These are phyloP conservation scores for Battus philenor DNA, from an alignment of 1,140 invertebrate genomes.

Conservation along the genomic window DNA sequence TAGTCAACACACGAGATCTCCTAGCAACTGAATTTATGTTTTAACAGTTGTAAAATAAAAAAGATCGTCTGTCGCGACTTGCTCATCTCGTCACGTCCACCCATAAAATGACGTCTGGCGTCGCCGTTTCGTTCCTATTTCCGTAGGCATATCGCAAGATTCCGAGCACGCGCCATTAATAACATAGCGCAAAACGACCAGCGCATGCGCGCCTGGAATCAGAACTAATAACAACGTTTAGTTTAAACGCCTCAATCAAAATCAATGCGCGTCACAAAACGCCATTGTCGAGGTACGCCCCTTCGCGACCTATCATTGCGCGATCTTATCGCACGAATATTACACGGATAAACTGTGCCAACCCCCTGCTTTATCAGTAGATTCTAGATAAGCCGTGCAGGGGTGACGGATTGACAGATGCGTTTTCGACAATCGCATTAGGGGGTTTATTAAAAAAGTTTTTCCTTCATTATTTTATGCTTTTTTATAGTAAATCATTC, in stretches of 20 bases:
- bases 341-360: slow-evolving; percentile 22
- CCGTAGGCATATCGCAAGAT: slow-evolving; percentile 7
- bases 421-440: slow-evolving; percentile 16
- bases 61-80: not conserved
- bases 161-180: slow-evolving; percentile 11
- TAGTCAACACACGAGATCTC: too few relatives aligned
- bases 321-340: slow-evolving; percentile 29
- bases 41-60: too few relatives aligned
- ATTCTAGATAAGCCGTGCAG: slow-evolving; percentile 22
- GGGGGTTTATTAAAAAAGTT: slow-evolving; percentile 10
- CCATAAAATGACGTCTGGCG: slow-evolving; percentile 3
- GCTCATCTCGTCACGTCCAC: slow-evolving; percentile 2
- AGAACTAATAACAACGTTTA: slow-evolving; percentile 12
- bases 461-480: too few relatives aligned
- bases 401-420: slow-evolving; percentile 29
- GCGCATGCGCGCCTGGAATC: slow-evolving; percentile 4
- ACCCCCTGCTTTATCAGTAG: slow-evolving; percentile 20
- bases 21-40: too few relatives aligned
- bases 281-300: slow-evolving; percentile 13
- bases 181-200: slow-evolving; percentile 9
- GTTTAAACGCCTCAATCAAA: slow-evolving; percentile 17
- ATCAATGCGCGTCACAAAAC: slow-evolving; percentile 5
- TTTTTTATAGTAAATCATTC: too few relatives aligned
- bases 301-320: slow-evolving; percentile 14
- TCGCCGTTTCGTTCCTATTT: slow-evolving; percentile 10